A percentile compares a stretch with the other conserved stretches of the same genome.
Evolutionary conservation across 2,888 invertebrate species (phyloP).

Genomic region (Molorchus minor): DNA sequence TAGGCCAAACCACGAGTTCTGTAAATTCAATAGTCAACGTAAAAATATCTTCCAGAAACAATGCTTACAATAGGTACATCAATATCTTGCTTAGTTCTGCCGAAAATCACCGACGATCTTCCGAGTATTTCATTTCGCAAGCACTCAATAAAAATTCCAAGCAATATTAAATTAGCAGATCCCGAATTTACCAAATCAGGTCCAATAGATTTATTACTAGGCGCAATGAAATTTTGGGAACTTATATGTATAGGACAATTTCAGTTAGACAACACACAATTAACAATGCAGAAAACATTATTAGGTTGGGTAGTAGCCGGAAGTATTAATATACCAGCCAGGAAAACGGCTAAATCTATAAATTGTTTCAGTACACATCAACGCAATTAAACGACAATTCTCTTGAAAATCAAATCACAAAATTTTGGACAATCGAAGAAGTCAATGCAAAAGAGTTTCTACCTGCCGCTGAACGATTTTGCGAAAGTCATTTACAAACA

Average conservation of each 20-base stretch:
- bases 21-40: constrained; percentile 16
- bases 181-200: constrained; percentile 27
- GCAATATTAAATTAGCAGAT: constrained; percentile 32
- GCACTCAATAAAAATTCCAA: constrained; percentile 23
- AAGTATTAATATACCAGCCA: background rate
- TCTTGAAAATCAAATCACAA: constrained; percentile 14
- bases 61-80: constrained; percentile 11
- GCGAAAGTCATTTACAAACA: constrained; percentile 20
- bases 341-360: background rate
- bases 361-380: constrained; percentile 9
- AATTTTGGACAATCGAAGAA: constrained; percentile 29
- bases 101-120: constrained; percentile 26
- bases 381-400: background rate
- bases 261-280: constrained; percentile 13
- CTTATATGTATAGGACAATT: constrained; percentile 26
- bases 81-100: constrained; percentile 24
- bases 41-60: constrained; percentile 14
- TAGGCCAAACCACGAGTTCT: constrained; percentile 15
- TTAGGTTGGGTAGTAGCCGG: constrained; percentile 37
- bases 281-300: constrained; percentile 29
- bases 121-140: constrained; percentile 19
- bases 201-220: constrained; percentile 33
- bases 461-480: constrained; percentile 10
- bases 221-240: constrained; percentile 27
- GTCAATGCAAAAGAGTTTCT: background rate